These are phyloP conservation scores for Eucidaris tribuloides DNA, from an alignment of 35 echinoderm and acorn worm genomes.

Conservation along the genomic window DNA sequence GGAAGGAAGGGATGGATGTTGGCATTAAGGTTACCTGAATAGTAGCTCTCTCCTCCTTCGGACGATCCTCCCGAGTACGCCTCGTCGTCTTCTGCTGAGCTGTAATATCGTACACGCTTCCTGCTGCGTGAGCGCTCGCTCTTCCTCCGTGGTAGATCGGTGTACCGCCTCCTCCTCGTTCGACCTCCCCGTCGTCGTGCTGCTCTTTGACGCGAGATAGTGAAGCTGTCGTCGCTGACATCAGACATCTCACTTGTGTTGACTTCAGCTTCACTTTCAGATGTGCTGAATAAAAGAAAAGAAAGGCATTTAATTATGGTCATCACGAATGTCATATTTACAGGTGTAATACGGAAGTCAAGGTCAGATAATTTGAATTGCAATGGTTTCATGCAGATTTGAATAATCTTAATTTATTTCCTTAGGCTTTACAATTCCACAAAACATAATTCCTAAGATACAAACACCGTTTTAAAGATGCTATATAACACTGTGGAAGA, in stretches of 20 bases:
- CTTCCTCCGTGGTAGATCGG: conserved; percentile 12
- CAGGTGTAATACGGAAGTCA: neutral
- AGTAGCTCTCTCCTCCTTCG: neutral
- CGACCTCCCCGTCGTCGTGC: neutral
- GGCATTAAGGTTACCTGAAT: neutral
- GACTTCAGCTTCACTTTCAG: conserved; percentile 2
- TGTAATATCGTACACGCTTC: conserved; percentile 24
- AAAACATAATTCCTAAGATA: too few relatives aligned
- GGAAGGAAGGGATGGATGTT: too few relatives aligned
- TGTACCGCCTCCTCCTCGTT: conserved; percentile 7
- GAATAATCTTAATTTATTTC: neutral
- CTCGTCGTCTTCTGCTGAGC: conserved; percentile 24
- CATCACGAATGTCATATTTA: neutral
- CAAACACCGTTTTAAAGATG: too few relatives aligned
- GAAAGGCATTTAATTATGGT: neutral
- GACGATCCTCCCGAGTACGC: neutral
- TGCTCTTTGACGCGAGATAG: neutral
- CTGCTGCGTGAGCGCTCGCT: conserved; percentile 25
- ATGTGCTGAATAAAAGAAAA: neutral
- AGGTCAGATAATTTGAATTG: neutral
- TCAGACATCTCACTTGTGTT: conserved; percentile 9
- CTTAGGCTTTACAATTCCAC: neutral
- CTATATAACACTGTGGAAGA: too few relatives aligned
- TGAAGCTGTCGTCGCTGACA: conserved; percentile 38
- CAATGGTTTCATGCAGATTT: neutral